These are phyloP conservation scores for Saguinus midas DNA, from an alignment of 2,113 vertebrate species.

Conservation along the genomic window DNA sequence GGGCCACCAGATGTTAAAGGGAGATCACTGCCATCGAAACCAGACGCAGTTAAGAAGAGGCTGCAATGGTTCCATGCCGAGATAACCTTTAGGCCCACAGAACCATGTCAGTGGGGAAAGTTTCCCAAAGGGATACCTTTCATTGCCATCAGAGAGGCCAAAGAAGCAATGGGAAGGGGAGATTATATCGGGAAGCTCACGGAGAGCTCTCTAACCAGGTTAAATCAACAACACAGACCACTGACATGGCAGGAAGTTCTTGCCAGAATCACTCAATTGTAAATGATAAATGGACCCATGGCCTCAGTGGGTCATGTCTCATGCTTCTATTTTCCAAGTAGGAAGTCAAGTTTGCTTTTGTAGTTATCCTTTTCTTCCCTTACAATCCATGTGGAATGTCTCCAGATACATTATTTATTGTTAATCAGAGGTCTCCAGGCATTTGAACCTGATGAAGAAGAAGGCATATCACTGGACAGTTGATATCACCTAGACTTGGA, in stretches of 20 bases:
- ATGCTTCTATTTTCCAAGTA: background rate
- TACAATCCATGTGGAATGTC: background rate
- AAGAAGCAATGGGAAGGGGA: background rate
- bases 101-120: background rate
- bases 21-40: background rate
- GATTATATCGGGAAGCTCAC: no score
- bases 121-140: background rate
- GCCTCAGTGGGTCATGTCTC: no score
- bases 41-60: no score
- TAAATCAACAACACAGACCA: no score
- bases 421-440: background rate
- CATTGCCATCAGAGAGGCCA: background rate
- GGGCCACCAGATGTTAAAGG: background rate
- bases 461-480: no score
- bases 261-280: no score
- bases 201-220: background rate
- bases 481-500: background rate
- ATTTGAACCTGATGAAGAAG: background rate
- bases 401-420: background rate
- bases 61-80: background rate
- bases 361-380: background rate
- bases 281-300: rapidly evolving
- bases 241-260: no score
- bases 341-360: background rate
- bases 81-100: background rate